Evolutionary conservation across 1,140 invertebrate genomes (phyloP), one percentile per base, ranked within the genome.

Genomic region (Drosophila lacertosa): DNA sequence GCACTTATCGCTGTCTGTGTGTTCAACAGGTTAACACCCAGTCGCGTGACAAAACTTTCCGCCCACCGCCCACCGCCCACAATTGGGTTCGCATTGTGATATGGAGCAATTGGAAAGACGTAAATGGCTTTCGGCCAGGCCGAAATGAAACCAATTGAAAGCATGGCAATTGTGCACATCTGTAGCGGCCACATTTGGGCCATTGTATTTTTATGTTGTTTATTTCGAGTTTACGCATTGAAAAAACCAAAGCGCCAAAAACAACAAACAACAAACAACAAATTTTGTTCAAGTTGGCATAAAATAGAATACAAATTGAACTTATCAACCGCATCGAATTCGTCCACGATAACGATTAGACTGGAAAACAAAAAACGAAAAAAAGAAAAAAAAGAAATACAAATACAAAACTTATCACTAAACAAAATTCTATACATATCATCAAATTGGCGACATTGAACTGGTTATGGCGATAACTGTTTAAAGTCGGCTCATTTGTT

Each of bases 301-400:
- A 78, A 84, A 84, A 84, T 86, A 66, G 81, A 86, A 86, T 77
- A 84, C 81, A 86, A 86, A 86, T 86, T 81, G 81, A 74, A 86
- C 82, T 88, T 86, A 86, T 86, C 81, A 88, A 77, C 67, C 67
- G 80, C 68, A 80, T 81, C 77, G 74, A 88, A 64, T 64, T 64
- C 11, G 48, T 15, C 29, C 33, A 62, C 69, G 81, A 86, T 86
- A 86, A 86, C 81, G 81, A 80, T 81, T 81, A 70, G 40, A 80
- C n/a, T 39, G 22, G 9, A 16, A 1, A 50, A 10, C n/a, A 33
- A 55, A n/a, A 20, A n/a, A 29, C 26, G 22, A 54, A 39, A 39
- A 60, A 57, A 37, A 32, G 24, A 26, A n/a, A 13, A 51, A 26
- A 48, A 47, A 33, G n/a, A n/a, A n/a, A n/a, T n/a, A n/a, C n/a